Evolutionary conservation across 2,797 vertebrate genomes (phyloP).

Genomic region (Melanotaenia pygmaea): DNA sequence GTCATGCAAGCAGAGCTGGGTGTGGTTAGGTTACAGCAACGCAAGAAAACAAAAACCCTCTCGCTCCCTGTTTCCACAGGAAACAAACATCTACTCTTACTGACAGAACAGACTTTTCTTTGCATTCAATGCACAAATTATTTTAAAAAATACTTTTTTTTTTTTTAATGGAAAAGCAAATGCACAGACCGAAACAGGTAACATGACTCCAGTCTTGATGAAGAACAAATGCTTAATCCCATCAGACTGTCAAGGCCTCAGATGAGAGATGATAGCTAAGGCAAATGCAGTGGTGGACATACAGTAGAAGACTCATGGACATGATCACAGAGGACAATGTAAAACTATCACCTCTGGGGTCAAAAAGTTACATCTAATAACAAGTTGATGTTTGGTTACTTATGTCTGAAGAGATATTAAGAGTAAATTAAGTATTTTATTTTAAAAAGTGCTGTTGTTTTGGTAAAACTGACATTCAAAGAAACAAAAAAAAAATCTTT

Average conservation of each 20-base stretch:
- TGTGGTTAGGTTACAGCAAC: conserved; percentile 30
- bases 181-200: conserved; percentile 12
- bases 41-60: conserved; percentile 14
- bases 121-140: not conserved
- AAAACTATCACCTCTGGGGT: conserved; percentile 18
- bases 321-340: conserved; percentile 21
- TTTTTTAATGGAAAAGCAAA: conserved; percentile 13
- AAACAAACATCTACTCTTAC: conserved; percentile 6
- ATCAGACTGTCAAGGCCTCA: conserved; percentile 75
- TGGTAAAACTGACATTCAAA: conserved; percentile 55
- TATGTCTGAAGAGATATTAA: conserved; percentile 10
- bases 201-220: conserved; percentile 35
- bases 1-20: conserved; percentile 40
- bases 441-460: conserved; percentile 43
- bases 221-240: conserved; percentile 39
- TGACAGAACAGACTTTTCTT: conserved; percentile 9
- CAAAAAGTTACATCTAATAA: conserved; percentile 37
- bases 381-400: conserved; percentile 4
- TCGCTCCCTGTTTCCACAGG: conserved; percentile 8
- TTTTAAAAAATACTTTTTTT: not conserved
- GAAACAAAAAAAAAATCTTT: not conserved
- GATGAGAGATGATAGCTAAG: conserved; percentile 67
- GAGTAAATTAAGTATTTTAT: conserved; percentile 25
- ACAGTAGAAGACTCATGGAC: conserved; percentile 41
- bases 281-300: conserved; percentile 62